A percentile compares a stretch with the other conserved stretches of the same genome.
phyloP scores from a whole-genome alignment of 1,140 invertebrate species.

The Temnothorax curvispinosus region DNA sequence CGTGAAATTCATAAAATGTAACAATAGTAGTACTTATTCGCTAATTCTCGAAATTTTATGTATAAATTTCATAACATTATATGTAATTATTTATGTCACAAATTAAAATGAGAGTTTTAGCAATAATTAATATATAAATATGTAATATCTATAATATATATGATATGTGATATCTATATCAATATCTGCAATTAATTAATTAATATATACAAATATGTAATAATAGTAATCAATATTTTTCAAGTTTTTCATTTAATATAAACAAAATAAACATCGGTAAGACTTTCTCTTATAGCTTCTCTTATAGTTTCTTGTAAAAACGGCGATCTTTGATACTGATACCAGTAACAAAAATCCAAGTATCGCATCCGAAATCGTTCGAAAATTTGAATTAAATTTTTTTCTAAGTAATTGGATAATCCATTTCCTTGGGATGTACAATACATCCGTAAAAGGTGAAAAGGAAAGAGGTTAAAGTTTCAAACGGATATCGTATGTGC shows the following conservation, averaged over 20 bases:
- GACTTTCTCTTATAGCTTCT: background rate
- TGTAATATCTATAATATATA: background rate
- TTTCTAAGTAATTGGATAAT: background rate
- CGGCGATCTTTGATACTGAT: background rate
- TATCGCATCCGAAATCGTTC: background rate
- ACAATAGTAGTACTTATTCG: background rate
- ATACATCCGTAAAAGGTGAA: conserved; percentile 6
- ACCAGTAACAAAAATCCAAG: background rate
- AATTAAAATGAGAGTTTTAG: background rate
- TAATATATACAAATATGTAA: background rate
- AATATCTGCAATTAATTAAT: no score
- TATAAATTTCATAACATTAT: background rate
- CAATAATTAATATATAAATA: background rate
- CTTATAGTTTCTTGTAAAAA: background rate
- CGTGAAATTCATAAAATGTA: conserved; percentile 1
- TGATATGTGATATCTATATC: no score
- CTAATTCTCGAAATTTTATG: conserved; percentile 4
- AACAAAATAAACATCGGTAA: background rate
- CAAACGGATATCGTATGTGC: conserved; percentile 23
- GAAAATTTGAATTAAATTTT: no score
- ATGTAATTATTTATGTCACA: background rate
- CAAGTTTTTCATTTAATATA: background rate
- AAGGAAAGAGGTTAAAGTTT: conserved; percentile 41
- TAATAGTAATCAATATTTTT: conserved; percentile 5
- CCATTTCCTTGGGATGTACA: background rate